phyloP scores from a whole-genome alignment of 1,140 invertebrate genomes.

The Chironomus tepperi region DNA sequence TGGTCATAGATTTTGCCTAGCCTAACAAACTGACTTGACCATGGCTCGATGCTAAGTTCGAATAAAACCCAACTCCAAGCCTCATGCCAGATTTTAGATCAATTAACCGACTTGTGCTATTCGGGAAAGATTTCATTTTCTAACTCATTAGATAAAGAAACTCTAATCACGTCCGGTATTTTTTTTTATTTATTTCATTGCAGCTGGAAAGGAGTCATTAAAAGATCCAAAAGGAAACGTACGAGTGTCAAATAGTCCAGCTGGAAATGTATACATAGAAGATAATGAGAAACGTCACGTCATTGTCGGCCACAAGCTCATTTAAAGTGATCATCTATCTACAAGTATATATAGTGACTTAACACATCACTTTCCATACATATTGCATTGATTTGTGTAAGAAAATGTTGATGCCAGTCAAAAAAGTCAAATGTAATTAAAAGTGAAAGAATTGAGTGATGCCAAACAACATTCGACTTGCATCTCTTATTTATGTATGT shows the following conservation, averaged over 20 bases:
- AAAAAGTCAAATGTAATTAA: conserved; percentile 5
- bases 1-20: too few species aligned
- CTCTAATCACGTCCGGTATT: not conserved
- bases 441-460: too few species aligned
- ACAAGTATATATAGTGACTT: not conserved
- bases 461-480: not conserved
- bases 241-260: conserved; percentile 3
- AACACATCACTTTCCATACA: not conserved
- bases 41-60: too few species aligned
- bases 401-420: not conserved
- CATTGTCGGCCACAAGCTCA: not conserved
- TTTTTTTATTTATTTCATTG: not conserved
- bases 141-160: too few species aligned
- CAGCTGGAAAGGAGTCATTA: not conserved
- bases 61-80: too few species aligned
- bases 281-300: conserved; percentile 4
- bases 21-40: too few species aligned
- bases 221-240: not conserved
- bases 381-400: not conserved
- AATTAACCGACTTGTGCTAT: too few species aligned
- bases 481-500: too few species aligned
- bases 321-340: not conserved
- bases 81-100: too few species aligned
- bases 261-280: conserved; percentile 17
- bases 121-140: too few species aligned